These are phyloP conservation scores for Apamea epomidion DNA, from an alignment of 2,888 invertebrate species.

Conservation along the genomic window DNA sequence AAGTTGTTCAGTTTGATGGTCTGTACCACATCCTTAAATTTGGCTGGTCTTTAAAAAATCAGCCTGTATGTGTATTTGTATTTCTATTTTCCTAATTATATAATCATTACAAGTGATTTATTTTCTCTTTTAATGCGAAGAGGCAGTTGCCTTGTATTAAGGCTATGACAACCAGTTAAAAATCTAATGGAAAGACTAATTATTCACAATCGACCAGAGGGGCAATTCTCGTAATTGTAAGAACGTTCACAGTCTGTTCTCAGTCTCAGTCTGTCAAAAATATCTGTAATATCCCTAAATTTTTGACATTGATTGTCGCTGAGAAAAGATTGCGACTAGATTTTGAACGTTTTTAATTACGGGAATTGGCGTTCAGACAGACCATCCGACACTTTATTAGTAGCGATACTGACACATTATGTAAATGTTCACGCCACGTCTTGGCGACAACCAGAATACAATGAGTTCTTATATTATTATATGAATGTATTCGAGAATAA, in stretches of 20 bases:
- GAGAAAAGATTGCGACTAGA: no score
- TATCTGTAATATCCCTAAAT: no score
- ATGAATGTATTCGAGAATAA: constrained; percentile 74
- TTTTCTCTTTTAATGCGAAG: not conserved
- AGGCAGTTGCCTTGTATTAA: not conserved
- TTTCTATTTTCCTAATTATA: no score
- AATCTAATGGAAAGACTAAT: not conserved
- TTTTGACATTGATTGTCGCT: no score
- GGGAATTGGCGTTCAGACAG: not conserved
- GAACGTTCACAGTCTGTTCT: no score
- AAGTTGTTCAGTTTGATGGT: no score
- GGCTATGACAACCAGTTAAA: not conserved
- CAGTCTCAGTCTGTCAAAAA: no score
- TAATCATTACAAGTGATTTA: not conserved
- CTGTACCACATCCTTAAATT: no score
- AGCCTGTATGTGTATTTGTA: no score
- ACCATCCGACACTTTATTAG: constrained; percentile 20
- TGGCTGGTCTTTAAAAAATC: no score
- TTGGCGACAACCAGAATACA: constrained; percentile 46
- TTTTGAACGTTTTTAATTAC: no score
- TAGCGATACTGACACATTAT: constrained; percentile 43
- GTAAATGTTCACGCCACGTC: constrained; percentile 43
- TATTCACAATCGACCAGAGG: not conserved
- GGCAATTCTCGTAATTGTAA: no score
- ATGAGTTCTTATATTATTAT: constrained; percentile 66